Percentiles rank a stretch among this genome's conserved stretches.
Evolutionary conservation across 2,797 vertebrate species (phyloP).

Genomic region (Eulemur coronatus): DNA sequence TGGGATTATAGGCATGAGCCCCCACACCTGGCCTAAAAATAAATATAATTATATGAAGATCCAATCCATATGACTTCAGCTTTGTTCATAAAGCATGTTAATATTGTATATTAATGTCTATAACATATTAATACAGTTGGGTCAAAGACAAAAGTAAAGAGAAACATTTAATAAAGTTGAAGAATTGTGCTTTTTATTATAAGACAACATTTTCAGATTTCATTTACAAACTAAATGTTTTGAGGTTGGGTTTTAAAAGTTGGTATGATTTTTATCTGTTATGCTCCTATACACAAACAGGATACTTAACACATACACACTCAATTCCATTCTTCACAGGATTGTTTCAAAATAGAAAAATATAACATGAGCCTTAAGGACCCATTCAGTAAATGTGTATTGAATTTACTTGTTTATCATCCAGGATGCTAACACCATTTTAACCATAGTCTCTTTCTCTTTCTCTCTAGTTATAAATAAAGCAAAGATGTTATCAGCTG

Average conservation of each 20-base stretch:
- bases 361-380: background rate
- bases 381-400: background rate
- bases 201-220: constrained; percentile 29
- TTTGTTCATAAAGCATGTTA: background rate
- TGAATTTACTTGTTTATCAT: constrained; percentile 3
- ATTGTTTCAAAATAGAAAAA: background rate
- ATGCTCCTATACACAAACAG: background rate
- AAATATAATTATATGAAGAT: background rate
- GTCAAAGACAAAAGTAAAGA: background rate
- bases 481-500: constrained; percentile 97
- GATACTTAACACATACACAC: background rate
- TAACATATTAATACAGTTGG: background rate
- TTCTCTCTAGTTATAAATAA: constrained; percentile 94
- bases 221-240: background rate
- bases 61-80: background rate
- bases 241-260: constrained; percentile 28
- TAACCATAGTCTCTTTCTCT: background rate
- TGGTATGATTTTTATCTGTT: background rate
- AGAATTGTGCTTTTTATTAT: background rate
- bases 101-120: background rate
- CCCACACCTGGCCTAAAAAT: background rate
- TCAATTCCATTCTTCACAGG: background rate
- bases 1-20: background rate
- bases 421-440: constrained; percentile 32
- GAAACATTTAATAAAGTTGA: constrained; percentile 27